phyloP scores from a whole-genome alignment of 1,140 invertebrate species.

The Drosophila pandora region DNA sequence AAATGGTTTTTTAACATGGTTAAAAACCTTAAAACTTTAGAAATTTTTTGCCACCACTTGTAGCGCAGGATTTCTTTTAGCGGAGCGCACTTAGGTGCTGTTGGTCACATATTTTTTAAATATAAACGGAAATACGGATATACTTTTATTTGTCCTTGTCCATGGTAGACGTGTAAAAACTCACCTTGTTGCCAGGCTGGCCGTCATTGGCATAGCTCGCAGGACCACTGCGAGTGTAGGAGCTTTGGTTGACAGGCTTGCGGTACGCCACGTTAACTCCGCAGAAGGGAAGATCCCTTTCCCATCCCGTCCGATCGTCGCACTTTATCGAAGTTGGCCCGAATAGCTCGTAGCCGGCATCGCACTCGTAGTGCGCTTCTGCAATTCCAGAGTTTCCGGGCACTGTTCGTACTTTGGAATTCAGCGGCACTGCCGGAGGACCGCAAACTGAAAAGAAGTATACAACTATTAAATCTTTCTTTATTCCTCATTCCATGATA shows the following conservation, averaged over 20 bases:
- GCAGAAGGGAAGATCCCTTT: constrained; percentile 92
- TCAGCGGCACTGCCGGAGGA: constrained; percentile 92
- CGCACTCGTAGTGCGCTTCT: constrained; percentile 91
- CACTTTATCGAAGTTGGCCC: constrained; percentile 88
- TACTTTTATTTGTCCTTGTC: too few species aligned
- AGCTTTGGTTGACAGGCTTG: constrained; percentile 95
- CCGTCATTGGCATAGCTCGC: constrained; percentile 94
- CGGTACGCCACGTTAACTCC: constrained; percentile 95
- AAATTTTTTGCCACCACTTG: too few species aligned
- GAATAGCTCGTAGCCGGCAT: constrained; percentile 91
- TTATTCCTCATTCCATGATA: not conserved
- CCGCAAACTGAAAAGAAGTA: constrained; percentile 85
- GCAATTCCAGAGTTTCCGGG: constrained; percentile 75
- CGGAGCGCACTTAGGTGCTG: too few species aligned
- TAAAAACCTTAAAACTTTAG: too few species aligned
- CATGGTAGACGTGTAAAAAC: not conserved
- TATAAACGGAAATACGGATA: too few species aligned
- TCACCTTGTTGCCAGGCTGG: constrained; percentile 85
- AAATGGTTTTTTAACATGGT: too few species aligned
- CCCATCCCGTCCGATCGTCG: constrained; percentile 89
- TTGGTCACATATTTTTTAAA: too few species aligned
- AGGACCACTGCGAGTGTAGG: constrained; percentile 91
- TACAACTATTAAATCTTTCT: not conserved
- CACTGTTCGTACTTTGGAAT: constrained; percentile 87
- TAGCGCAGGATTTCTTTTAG: too few species aligned